These are phyloP conservation scores for Stenotaenia linearis DNA, from an alignment of 2,888 invertebrate species.

Conservation along the genomic window DNA sequence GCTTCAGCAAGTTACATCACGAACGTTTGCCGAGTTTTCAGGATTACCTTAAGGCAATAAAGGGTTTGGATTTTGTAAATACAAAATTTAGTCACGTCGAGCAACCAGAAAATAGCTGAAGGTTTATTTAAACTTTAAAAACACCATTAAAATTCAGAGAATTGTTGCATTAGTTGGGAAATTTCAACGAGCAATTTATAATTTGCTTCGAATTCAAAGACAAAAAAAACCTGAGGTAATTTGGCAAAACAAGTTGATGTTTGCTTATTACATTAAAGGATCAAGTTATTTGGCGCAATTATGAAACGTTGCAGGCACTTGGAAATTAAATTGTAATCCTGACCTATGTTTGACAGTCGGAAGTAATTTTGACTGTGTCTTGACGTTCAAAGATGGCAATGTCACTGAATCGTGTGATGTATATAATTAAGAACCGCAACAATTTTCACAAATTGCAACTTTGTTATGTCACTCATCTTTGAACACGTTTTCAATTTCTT, in stretches of 20 bases:
- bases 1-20: no score
- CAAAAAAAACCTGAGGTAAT: neutral
- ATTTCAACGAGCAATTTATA: neutral
- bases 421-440: neutral
- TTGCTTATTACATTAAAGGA: neutral
- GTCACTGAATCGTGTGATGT: neutral
- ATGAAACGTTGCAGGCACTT: neutral
- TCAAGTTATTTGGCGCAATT: neutral
- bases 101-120: no score
- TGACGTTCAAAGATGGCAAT: neutral
- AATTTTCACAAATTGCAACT: neutral
- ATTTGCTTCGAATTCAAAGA: neutral
- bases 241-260: neutral
- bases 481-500: neutral
- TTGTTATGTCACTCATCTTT: neutral
- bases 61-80: no score
- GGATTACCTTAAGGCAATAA: no score
- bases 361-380: neutral
- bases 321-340: constrained; percentile 4
- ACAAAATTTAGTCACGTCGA: no score
- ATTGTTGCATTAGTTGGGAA: neutral
- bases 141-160: neutral
- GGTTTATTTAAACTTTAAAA: neutral
- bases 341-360: neutral
- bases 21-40: no score